Conservation (phyloP, 1,140 invertebrate species). For the Papilio helenus region DNA sequence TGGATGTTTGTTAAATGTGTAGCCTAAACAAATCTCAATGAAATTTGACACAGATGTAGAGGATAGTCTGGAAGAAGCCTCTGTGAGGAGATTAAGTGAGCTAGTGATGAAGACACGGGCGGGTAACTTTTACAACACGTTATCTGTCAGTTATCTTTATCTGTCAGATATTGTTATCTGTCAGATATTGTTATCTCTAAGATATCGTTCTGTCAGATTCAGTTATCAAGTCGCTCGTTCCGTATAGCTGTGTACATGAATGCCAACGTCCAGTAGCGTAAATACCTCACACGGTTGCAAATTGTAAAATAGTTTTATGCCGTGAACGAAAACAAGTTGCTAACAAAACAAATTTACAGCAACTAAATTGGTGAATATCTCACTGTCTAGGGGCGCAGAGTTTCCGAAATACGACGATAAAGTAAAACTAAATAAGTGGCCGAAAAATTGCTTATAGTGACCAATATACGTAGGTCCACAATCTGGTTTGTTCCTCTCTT, state of each 20-base stretch:
- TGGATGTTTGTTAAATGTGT: no score
- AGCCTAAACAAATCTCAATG: no score
- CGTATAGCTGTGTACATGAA: background rate
- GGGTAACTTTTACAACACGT: no score
- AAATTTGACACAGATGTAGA: no score
- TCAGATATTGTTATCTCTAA: no score
- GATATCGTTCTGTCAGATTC: no score
- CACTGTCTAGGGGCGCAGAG: slow-evolving; percentile 67
- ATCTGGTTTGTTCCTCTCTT: slow-evolving; percentile 47
- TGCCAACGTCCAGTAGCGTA: background rate
- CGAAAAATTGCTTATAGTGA: slow-evolving; percentile 66
- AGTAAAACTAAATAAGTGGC: slow-evolving; percentile 79
- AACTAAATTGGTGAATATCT: slow-evolving; percentile 77
- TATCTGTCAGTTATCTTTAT: no score
- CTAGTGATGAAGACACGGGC: no score
- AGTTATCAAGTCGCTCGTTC: background rate
- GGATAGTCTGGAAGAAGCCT: no score
- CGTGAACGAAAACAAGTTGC: slow-evolving; percentile 49
- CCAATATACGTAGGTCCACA: slow-evolving; percentile 56
- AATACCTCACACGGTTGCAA: background rate
- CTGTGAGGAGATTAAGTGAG: no score
- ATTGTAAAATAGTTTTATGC: slow-evolving; percentile 32
- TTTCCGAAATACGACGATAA: slow-evolving; percentile 66
- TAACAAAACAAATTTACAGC: slow-evolving; percentile 74
- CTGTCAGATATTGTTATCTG: no score